Conservation (phyloP, 2,113 vertebrate genomes). For the Leptosomus discolor region DNA sequence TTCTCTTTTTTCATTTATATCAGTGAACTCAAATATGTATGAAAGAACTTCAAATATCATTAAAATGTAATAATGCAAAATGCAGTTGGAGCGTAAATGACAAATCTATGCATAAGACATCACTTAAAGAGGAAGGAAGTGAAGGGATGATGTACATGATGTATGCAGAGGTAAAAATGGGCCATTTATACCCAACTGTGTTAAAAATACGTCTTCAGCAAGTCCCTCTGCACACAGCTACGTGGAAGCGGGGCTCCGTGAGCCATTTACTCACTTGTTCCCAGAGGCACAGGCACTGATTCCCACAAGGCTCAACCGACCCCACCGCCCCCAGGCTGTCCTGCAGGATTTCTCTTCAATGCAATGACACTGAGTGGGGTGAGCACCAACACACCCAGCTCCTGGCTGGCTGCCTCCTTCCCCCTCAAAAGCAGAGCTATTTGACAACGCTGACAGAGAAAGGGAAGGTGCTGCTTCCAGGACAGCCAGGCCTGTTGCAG, state of each 20-base stretch:
- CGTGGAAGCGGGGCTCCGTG: background rate
- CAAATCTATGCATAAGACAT: conserved; percentile 54
- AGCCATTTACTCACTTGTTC: background rate
- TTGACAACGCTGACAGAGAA: background rate
- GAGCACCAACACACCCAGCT: background rate
- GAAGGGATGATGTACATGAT: conserved; percentile 44
- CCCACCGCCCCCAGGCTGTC: background rate
- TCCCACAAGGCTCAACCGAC: background rate
- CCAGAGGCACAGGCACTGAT: background rate
- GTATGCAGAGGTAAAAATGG: conserved; percentile 53
- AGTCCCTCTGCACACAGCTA: background rate
- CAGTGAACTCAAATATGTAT: conserved; percentile 61
- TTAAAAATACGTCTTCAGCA: background rate
- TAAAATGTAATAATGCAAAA: conserved; percentile 70
- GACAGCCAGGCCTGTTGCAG: background rate
- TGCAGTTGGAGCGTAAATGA: conserved; percentile 48
- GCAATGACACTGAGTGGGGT: background rate
- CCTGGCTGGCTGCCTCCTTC: background rate
- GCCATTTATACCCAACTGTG: conserved; percentile 12
- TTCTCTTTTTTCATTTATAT: conserved; percentile 57
- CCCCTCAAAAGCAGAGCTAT: background rate
- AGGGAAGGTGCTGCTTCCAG: background rate
- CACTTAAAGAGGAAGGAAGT: conserved; percentile 55
- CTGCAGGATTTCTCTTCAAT: background rate
- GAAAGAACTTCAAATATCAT: conserved; percentile 67